Evolutionary conservation across 2,113 vertebrate species (phyloP).

Genomic region (Trichechus manatus): DNA sequence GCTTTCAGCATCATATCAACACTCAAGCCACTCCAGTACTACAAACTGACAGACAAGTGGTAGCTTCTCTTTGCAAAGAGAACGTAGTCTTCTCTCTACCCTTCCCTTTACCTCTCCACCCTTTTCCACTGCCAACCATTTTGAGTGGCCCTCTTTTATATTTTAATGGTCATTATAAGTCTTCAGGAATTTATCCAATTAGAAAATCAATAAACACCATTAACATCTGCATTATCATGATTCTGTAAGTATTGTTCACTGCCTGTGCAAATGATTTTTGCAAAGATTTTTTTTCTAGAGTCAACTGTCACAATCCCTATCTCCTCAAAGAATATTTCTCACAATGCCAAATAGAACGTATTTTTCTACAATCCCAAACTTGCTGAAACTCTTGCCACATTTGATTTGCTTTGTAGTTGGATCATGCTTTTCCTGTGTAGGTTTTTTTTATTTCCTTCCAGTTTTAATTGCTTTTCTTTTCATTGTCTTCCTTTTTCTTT

Average conservation of each 20-base stretch:
- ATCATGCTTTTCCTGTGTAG: background rate
- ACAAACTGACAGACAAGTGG: background rate
- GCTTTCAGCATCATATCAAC: background rate
- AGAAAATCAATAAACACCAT: background rate
- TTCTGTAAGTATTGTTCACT: background rate
- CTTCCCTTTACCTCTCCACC: background rate
- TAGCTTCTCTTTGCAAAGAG: background rate
- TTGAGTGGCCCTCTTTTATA: background rate
- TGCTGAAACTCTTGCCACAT: background rate
- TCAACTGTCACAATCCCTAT: background rate
- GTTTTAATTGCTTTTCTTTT: conserved; percentile 11
- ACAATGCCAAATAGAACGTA: background rate
- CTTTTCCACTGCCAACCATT: background rate
- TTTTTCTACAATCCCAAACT: background rate
- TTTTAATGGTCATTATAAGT: background rate
- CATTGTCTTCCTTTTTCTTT: background rate
- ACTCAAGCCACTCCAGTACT: background rate
- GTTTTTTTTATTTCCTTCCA: background rate
- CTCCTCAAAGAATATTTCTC: conserved; percentile 18
- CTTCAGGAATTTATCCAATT: background rate
- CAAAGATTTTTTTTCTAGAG: background rate
- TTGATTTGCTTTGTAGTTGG: conserved; percentile 11
- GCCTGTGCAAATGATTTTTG: background rate
- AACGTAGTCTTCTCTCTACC: background rate
- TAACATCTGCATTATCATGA: background rate